phyloP scores from a whole-genome alignment of 2,113 vertebrate species.

The Malurus elegans region DNA sequence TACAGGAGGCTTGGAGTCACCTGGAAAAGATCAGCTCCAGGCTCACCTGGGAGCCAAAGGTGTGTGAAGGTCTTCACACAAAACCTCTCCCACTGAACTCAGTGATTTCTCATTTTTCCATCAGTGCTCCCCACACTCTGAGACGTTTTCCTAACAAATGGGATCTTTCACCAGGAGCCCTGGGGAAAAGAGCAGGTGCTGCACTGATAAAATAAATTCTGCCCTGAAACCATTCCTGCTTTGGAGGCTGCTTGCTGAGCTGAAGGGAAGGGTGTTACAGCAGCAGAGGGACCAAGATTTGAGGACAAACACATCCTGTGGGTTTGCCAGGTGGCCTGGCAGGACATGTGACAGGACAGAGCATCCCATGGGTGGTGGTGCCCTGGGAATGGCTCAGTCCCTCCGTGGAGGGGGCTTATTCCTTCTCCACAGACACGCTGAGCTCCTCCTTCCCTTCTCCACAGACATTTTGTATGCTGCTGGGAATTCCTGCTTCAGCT shows the following conservation, averaged over 20 bases:
- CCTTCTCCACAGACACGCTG: neutral
- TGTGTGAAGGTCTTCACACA: neutral
- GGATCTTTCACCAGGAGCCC: neutral
- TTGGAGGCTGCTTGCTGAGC: neutral
- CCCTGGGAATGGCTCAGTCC: neutral
- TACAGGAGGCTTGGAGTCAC: neutral
- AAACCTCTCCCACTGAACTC: neutral
- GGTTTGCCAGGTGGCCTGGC: neutral
- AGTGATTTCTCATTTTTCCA: neutral
- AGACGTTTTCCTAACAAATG: neutral
- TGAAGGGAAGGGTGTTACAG: neutral
- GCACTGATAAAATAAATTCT: neutral
- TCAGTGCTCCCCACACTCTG: neutral
- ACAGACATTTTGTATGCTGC: neutral
- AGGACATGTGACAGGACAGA: neutral
- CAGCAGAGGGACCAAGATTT: neutral
- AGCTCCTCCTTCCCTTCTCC: neutral
- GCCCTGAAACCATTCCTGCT: neutral
- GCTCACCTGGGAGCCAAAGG: neutral
- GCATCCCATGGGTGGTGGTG: neutral
- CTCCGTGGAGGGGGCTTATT: accelerated
- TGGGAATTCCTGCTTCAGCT: neutral
- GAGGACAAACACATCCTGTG: neutral
- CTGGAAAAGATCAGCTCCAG: neutral
- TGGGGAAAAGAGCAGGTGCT: neutral